phyloP scores from a whole-genome alignment of 2,113 vertebrate species.

The Cygnus buccinator region DNA sequence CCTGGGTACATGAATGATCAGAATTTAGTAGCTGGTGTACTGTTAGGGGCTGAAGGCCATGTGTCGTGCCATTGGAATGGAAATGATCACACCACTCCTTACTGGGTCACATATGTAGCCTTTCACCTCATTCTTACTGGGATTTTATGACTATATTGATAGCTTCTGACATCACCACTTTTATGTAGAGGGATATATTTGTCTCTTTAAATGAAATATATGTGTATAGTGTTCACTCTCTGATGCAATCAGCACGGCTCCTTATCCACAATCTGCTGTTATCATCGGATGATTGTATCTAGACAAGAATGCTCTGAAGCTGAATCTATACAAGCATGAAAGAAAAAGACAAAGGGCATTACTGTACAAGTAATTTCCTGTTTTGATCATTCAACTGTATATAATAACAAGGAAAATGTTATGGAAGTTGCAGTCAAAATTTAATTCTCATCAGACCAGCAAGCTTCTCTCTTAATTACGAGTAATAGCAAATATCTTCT shows the following conservation, averaged over 20 bases:
- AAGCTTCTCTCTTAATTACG: neutral
- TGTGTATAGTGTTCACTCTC: neutral
- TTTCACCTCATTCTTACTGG: neutral
- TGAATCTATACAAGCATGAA: neutral
- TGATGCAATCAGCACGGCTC: rapidly evolving
- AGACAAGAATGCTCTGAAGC: neutral
- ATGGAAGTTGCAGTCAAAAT: neutral
- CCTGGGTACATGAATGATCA: neutral
- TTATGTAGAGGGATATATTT: rapidly evolving
- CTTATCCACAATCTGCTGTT: neutral
- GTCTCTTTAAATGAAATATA: too few species aligned
- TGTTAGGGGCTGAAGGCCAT: neutral
- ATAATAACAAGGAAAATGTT: neutral
- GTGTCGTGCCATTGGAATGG: constrained; percentile 20
- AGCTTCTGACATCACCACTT: neutral
- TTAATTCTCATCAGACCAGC: neutral
- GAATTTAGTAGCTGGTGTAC: neutral
- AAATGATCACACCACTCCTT: neutral
- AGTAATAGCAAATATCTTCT: neutral
- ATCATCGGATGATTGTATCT: neutral
- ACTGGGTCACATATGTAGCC: neutral
- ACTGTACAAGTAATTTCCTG: neutral
- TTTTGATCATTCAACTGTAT: neutral
- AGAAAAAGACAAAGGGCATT: neutral
- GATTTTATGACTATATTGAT: neutral